phyloP scores from a whole-genome alignment of 2,797 vertebrate genomes.

The Okamejei kenojei region DNA sequence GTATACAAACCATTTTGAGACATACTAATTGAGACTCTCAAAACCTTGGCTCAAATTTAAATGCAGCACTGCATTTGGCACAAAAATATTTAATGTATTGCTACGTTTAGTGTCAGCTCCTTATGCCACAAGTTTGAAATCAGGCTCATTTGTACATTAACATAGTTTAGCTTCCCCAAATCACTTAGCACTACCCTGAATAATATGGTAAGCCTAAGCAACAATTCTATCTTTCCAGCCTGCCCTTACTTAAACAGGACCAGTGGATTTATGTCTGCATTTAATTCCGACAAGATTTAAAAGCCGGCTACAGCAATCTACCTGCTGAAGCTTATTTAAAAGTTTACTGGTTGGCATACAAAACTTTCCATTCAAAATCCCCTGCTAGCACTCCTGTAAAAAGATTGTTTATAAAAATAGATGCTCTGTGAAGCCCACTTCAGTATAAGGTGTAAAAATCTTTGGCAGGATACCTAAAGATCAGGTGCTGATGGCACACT shows the following conservation, averaged over 20 bases:
- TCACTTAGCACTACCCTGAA: background rate
- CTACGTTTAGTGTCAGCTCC: background rate
- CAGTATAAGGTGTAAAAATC: constrained; percentile 35
- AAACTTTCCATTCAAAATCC: constrained; percentile 36
- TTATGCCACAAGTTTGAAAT: background rate
- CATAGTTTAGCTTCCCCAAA: background rate
- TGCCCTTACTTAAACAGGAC: constrained; percentile 23
- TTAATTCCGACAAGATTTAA: constrained; percentile 28
- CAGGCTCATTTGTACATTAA: background rate
- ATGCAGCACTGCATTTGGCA: background rate
- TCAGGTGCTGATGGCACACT: constrained; percentile 36
- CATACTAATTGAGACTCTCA: background rate
- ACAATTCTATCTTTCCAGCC: background rate
- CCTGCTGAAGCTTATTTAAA: constrained; percentile 33
- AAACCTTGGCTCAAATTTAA: background rate
- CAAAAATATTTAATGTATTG: background rate
- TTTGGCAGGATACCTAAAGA: constrained; percentile 35
- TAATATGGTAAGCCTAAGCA: background rate
- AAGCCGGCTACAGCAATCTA: constrained; percentile 28
- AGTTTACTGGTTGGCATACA: constrained; percentile 34
- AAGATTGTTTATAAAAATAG: constrained; percentile 39
- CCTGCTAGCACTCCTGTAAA: constrained; percentile 36
- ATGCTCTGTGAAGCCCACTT: constrained; percentile 38
- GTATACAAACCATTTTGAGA: background rate
- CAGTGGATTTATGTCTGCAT: constrained; percentile 35